phyloP scores from a whole-genome alignment of 2,888 invertebrate genomes.

The Azorinus chamasolen region DNA sequence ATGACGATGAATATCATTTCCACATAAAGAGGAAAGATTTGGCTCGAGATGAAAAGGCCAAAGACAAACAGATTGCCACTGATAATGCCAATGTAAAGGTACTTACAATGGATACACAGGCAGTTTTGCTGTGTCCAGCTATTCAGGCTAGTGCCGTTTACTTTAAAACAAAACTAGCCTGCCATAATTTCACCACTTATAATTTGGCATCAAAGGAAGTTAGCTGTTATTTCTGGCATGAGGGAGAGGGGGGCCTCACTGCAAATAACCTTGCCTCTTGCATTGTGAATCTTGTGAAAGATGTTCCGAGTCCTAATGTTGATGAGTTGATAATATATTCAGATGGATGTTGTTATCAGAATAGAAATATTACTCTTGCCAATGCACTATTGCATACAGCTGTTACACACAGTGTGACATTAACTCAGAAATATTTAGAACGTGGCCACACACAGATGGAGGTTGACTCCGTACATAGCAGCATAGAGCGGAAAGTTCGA shows the following conservation, averaged over 20 bases:
- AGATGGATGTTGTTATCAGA: conserved; percentile 60
- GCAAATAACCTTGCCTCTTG: too few relatives aligned
- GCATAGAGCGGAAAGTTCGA: too few relatives aligned
- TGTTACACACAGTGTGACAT: background rate
- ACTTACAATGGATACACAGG: conserved; percentile 40
- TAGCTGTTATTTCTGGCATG: too few relatives aligned
- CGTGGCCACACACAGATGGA: conserved; percentile 56
- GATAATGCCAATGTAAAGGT: conserved; percentile 8
- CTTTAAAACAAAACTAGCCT: conserved; percentile 57
- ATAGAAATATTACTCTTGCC: conserved; percentile 41
- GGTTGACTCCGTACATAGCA: conserved; percentile 56
- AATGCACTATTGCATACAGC: too few relatives aligned
- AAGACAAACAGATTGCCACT: conserved; percentile 23
- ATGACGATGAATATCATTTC: conserved; percentile 27
- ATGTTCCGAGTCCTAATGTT: conserved; percentile 2
- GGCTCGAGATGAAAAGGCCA: conserved; percentile 23
- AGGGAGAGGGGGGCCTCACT: conserved; percentile 36
- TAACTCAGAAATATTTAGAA: conserved; percentile 39
- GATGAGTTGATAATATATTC: conserved; percentile 48
- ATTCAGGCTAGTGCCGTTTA: too few relatives aligned
- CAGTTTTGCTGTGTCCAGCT: too few relatives aligned
- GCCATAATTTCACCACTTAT: conserved; percentile 57
- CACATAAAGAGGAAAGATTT: too few relatives aligned
- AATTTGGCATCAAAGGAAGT: too few relatives aligned
- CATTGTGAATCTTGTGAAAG: too few relatives aligned